Evolutionary conservation across 2,888 invertebrate species (phyloP), one percentile per base, ranked within the genome.

Genomic region (Mesorhabditis sp.): DNA sequence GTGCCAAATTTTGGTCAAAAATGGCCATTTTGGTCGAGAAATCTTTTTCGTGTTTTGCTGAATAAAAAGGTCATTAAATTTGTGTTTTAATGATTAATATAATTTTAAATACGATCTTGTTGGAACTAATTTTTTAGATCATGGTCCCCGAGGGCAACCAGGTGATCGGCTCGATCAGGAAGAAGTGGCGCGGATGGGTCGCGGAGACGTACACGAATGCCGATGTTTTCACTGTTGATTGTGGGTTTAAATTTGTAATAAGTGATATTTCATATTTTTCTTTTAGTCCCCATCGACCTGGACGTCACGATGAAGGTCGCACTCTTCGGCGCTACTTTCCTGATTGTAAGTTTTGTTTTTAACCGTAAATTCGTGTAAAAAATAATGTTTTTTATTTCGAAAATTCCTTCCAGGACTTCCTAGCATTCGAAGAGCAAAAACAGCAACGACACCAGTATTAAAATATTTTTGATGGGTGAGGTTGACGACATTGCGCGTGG

Each of bases 121-220:
- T n/a, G n/a, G n/a, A n/a, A n/a, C n/a, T n/a, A n/a, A n/a, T n/a
- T n/a, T 41, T 63, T 10, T 41, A 66, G 66, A n/a, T 66, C 7
- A 41, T 45, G 7, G 6, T 45, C 5, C 13, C 10, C 13, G 66
- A 69, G 43, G 66, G 44, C 5, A 66, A n/a, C 4, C 61, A 65
- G 41, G 6, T 91, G 87, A 91, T 95, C 70, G 95, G 95, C 2
- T 91, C 90, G 86, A 94, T 95, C 79, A 91, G 92, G 0, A 94
- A 94, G 86, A 92, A 93, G 85, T 94, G 94, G 94, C 90, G 92
- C 0, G 94, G 94, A 0, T 83, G 93, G 65, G 89, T 90, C 1
- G 90, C 92, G 70, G 94, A 94, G 88, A 87, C 90, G 72, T 93
- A 93, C 86, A 93, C 93, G 0, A 93, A 93, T 87, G 89, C 92